phyloP scores from a whole-genome alignment of 53 echinoderm and acorn worm genomes.

The Zoroaster sp. region DNA sequence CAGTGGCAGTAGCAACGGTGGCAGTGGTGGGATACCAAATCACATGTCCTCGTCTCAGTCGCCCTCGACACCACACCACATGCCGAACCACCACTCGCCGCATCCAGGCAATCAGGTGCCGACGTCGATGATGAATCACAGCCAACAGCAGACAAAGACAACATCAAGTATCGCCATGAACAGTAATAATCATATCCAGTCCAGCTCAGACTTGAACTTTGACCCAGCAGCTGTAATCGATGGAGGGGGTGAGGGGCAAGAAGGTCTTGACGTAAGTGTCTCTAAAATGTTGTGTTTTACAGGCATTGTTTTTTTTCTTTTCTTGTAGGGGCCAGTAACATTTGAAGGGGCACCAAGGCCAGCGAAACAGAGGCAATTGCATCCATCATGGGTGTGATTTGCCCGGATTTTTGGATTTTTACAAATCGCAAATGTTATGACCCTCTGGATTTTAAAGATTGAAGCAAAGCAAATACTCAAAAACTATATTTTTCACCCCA shows the following conservation, averaged over 20 bases:
- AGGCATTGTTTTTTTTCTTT: no score
- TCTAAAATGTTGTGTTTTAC: no score
- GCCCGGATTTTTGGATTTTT: no score
- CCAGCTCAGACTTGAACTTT: conserved; percentile 87
- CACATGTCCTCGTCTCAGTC: conserved; percentile 47
- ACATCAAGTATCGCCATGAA: conserved; percentile 23
- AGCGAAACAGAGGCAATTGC: no score
- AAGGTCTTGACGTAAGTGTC: conserved; percentile 84
- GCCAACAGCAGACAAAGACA: conserved; percentile 24
- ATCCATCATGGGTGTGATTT: no score
- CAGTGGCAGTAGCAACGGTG: conserved; percentile 8
- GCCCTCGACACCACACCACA: conserved; percentile 52
- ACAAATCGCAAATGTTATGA: no score
- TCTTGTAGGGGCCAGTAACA: no score
- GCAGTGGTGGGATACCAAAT: conserved; percentile 39
- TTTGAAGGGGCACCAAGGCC: no score
- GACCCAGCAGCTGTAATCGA: conserved; percentile 96
- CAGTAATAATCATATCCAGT: conserved; percentile 62
- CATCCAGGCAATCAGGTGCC: conserved; percentile 39
- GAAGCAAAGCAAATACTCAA: no score
- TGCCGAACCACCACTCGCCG: conserved; percentile 40
- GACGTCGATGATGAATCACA: conserved; percentile 45
- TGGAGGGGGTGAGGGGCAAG: conserved; percentile 89
- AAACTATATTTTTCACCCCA: no score
- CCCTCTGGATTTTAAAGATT: no score